phyloP scores from a whole-genome alignment of 1,140 invertebrate species.

The Leptinotarsa lineolata region DNA sequence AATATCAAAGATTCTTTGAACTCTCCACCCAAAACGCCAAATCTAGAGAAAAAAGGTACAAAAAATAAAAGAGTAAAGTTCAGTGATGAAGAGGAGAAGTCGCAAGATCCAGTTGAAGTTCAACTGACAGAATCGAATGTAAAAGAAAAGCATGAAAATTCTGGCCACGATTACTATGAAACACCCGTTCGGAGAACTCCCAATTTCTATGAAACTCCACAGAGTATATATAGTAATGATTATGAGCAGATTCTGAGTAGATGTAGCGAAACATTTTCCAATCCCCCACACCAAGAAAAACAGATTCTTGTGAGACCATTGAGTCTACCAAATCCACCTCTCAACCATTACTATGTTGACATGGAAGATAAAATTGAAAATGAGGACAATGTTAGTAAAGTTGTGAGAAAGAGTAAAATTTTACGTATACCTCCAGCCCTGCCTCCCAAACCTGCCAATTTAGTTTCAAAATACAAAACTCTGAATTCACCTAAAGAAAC shows the following conservation, averaged over 20 bases:
- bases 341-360: constrained; percentile 56
- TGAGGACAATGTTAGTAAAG: constrained; percentile 47
- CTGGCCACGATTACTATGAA: constrained; percentile 52
- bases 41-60: constrained; percentile 47
- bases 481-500: constrained; percentile 41
- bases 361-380: constrained; percentile 52
- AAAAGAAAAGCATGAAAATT: constrained; percentile 33
- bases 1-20: constrained; percentile 56
- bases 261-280: constrained; percentile 52
- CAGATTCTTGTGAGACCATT: neutral
- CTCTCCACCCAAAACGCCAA: constrained; percentile 55
- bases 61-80: constrained; percentile 54
- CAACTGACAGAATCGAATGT: constrained; percentile 39
- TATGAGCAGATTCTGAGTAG: constrained; percentile 66
- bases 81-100: constrained; percentile 50
- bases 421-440: constrained; percentile 68
- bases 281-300: neutral
- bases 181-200: constrained; percentile 53
- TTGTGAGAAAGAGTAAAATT: constrained; percentile 61
- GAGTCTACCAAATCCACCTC: neutral
- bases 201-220: constrained; percentile 61
- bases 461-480: constrained; percentile 65
- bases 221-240: constrained; percentile 67
- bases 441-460: constrained; percentile 71
- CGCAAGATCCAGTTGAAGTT: constrained; percentile 27